phyloP scores from a whole-genome alignment of 2,797 vertebrate species.

The Hyperoplus lanceolatus region DNA sequence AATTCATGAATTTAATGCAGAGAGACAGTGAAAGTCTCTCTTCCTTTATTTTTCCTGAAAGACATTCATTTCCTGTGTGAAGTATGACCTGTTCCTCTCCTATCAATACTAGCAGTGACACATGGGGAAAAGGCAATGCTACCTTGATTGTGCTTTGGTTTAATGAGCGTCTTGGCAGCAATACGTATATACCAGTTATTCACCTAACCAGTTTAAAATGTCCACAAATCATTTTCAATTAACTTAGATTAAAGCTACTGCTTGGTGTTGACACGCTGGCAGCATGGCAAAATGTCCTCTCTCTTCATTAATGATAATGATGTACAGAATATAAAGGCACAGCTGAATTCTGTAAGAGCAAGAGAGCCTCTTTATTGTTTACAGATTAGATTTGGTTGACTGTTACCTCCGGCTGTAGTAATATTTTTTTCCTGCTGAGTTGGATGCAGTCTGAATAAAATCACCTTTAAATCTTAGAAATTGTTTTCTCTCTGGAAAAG shows the following conservation, averaged over 20 bases:
- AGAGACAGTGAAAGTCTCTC: background rate
- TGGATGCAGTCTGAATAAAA: slow-evolving; percentile 11
- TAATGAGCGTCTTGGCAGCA: background rate
- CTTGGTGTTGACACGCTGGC: slow-evolving; percentile 17
- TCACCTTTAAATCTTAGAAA: background rate
- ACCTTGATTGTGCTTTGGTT: background rate
- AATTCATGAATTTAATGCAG: background rate
- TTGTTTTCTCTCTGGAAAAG: slow-evolving; percentile 5
- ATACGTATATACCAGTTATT: background rate
- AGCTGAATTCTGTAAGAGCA: slow-evolving; percentile 21
- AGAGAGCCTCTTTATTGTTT: slow-evolving; percentile 11
- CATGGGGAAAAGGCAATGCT: background rate
- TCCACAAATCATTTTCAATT: background rate
- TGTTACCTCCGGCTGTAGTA: slow-evolving; percentile 15
- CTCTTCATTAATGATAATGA: slow-evolving; percentile 40
- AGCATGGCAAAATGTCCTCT: slow-evolving; percentile 5
- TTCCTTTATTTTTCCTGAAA: background rate
- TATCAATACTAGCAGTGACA: background rate
- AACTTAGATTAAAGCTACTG: background rate
- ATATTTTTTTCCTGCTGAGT: slow-evolving; percentile 25
- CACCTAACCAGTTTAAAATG: background rate
- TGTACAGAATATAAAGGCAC: slow-evolving; percentile 7
- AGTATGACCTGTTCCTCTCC: background rate
- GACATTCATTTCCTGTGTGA: background rate
- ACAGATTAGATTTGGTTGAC: slow-evolving; percentile 13